phyloP scores from a whole-genome alignment of 92 coral and sea anemone genomes.

The Hydrozoanthus gracilis region DNA sequence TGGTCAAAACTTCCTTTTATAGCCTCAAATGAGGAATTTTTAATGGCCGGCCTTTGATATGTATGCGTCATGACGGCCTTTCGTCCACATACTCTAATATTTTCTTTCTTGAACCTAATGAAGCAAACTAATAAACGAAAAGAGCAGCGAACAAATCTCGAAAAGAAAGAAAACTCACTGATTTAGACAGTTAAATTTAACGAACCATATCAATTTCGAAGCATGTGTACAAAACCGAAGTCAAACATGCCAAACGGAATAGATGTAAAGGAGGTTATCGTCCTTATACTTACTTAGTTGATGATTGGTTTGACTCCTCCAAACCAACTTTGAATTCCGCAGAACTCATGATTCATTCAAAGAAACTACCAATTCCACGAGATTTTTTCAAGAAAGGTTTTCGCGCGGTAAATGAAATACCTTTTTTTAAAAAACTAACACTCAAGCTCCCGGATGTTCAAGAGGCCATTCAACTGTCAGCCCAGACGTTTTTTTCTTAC shows the following conservation, averaged over 20 bases:
- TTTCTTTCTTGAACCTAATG: background rate
- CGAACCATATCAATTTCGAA: conserved; percentile 1
- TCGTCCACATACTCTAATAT: background rate
- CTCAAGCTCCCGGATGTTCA: conserved; percentile 71
- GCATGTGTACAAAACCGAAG: too few relatives aligned
- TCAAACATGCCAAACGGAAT: background rate
- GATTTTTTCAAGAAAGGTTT: conserved; percentile 17
- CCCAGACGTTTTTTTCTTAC: conserved; percentile 18
- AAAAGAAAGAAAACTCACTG: background rate
- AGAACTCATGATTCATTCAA: conserved; percentile 48
- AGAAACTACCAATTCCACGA: conserved; percentile 1
- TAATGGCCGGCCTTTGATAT: background rate
- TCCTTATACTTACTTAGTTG: conserved; percentile 61
- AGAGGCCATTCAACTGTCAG: conserved; percentile 53
- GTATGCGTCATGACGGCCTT: background rate
- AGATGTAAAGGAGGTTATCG: background rate
- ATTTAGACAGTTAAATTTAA: background rate
- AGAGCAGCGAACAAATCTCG: background rate
- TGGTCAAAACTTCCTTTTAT: background rate
- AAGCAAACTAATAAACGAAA: background rate
- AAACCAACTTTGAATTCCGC: conserved; percentile 55
- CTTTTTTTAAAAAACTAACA: conserved; percentile 61
- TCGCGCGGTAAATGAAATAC: conserved; percentile 50
- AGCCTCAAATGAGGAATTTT: background rate
- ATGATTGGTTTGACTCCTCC: conserved; percentile 31